Base-by-base conservation (phyloP, 64 coral and sea anemone genomes). In the Actinia tenebrosa region DNA sequence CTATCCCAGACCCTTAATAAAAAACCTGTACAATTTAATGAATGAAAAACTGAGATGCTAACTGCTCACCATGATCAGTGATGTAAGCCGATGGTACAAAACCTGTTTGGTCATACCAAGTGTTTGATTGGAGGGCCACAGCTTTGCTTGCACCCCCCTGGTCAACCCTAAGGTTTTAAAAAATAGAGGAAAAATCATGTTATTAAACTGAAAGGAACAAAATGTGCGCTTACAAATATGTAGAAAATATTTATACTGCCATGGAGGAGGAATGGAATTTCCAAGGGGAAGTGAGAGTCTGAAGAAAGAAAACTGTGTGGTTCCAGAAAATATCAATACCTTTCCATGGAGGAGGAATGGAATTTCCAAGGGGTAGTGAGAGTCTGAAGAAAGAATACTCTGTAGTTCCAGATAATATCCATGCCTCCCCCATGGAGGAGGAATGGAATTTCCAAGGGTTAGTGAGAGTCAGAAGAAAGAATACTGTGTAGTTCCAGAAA, bases 81-180 rank as follows among this genome's bases (percentile, higher is more conserved):
- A 92, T 69, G 56, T 84, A 88, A 60, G 77, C 79, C 15, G 91
- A 86, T 23, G 86, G 91, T n/a, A n/a, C 45, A 56, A 92, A 92
- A 37, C 86, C 91, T 42, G 15, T 43, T 19, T 92, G 30, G 27
- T 92, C 80, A 44, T 92, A 92, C 91, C 91, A 92, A 0, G 91
- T 87, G 37, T 83, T 88, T n/a, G 91, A 92, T 77, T 92, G 91
- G n/a, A 92, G 91, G 19, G 84, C 86, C 22, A 87, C 91, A 92
- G 78, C 63, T 43, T 88, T 92, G 23, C 63, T 43, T 19, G 16
- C 3, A 77, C 71, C 37, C 13, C 44, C 80, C 46, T 92, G 80
- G 3, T 92, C 91, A 69, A 92, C 91, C 72, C 91, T 92, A 43
- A 19, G 23, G 18, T 20, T 86, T 4, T 5, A 69, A 3, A 77